Evolutionary conservation across 2,888 invertebrate species (phyloP), one percentile per base, ranked within the genome.

Genomic region (Myopa testacea): DNA sequence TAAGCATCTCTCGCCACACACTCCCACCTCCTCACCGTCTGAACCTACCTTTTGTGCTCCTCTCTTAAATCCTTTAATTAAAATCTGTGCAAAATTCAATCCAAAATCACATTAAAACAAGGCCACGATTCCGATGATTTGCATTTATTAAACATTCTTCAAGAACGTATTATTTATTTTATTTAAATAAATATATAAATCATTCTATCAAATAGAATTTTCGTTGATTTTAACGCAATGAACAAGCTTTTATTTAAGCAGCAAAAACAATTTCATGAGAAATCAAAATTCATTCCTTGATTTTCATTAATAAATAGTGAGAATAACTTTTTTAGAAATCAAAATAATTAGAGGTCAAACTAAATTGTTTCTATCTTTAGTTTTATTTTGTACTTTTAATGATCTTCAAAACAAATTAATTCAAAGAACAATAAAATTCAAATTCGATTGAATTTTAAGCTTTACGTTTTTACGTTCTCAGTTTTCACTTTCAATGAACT

Each of bases 401-500:
- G 8, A 3, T 10, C 10, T 50, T 50, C 10, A 50, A 50, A 50
- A 50, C 14, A 14, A 50, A n/a, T 55, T 55, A 55, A n/a, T 16
- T 55, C 55, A 55, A 12, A 4, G 5, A 55, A 1, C 10, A 45
- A 78, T 74, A 73, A 69, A 69, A 65, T 67, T 4, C 10, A 14
- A 77, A 40, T 55, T 55, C 10, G 10, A 55, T 55, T 55, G 14
- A 55, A 55, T n/a, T 55, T 14, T 16, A n/a, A 55, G 5, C 3
- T 55, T 55, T n/a, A n/a, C 14, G 10, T 76, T 72, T 45, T 19
- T 26, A 55, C 5, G 16, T n/a, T n/a, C 16, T 38, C 68, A 68
- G 78, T 78, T 78, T 78, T 78, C 78, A 78, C 78, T 78, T 78
- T 78, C 78, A 75, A 78, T 75, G 78, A 75, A 74, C 45, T 1